A percentile compares a stretch with the other conserved stretches of the same genome.
Conservation (phyloP, 2,888 invertebrate genomes). For the Lithophane leautieri region DNA sequence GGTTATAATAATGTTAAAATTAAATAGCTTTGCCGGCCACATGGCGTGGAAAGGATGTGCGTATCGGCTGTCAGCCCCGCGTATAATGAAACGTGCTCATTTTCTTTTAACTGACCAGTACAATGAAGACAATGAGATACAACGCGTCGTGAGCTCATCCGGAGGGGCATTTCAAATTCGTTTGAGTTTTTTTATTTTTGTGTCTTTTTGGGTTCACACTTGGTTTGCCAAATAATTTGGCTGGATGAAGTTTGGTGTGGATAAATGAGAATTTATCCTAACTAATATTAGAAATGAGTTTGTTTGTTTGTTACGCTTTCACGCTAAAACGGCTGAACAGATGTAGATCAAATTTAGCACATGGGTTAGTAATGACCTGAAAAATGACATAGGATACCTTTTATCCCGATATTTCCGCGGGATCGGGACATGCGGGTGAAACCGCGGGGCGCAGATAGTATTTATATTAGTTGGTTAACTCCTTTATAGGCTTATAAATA, state of each 20-base stretch:
- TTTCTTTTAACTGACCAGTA: conserved; percentile 88
- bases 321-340: no score
- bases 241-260: neutral
- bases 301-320: no score
- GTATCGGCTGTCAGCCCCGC: conserved; percentile 88
- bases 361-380: no score
- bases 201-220: conserved; percentile 14
- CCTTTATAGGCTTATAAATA: no score
- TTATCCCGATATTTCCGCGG: no score
- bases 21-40: conserved; percentile 81
- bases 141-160: conserved; percentile 82
- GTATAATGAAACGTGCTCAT: conserved; percentile 87
- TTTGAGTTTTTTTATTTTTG: conserved; percentile 24
- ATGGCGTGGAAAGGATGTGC: conserved; percentile 88
- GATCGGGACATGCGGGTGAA: no score
- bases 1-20: conserved; percentile 72
- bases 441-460: no score
- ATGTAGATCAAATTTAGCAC: no score
- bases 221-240: conserved; percentile 7
- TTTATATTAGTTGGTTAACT: no score
- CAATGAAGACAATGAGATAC: conserved; percentile 87
- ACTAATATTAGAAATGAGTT: no score
- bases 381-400: no score
- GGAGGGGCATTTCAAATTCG: conserved; percentile 75
- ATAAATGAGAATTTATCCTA: neutral